These are phyloP conservation scores for Phataginus tricuspis DNA, from an alignment of 2,797 vertebrate genomes.

Conservation along the genomic window DNA sequence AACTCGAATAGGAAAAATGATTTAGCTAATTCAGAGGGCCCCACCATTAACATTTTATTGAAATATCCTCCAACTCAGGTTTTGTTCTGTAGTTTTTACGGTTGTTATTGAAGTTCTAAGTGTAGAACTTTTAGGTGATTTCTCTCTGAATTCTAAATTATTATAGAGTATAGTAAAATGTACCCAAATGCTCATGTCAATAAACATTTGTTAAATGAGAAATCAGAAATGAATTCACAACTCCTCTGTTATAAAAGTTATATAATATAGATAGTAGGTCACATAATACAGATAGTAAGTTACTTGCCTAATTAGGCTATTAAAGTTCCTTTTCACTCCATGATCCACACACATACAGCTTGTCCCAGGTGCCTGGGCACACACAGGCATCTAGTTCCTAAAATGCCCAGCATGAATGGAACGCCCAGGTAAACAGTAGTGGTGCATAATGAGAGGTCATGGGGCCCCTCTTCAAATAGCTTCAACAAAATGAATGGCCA, in stretches of 20 bases:
- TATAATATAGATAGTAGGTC: not conserved
- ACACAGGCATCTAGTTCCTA: not conserved
- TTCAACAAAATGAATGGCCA: conserved; percentile 54
- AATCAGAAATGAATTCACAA: conserved; percentile 40
- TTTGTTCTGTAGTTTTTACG: not conserved
- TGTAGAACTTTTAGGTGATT: not conserved
- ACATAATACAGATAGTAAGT: not conserved
- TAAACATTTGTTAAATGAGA: conserved; percentile 49
- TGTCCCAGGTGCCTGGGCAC: not conserved
- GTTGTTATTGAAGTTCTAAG: not conserved
- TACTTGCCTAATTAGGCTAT: not conserved
- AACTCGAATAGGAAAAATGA: not conserved
- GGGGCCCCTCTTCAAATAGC: conserved; percentile 51
- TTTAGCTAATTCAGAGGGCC: not conserved
- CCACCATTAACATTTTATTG: not conserved
- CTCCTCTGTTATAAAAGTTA: conserved; percentile 23
- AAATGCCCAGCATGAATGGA: not conserved
- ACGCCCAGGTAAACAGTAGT: conserved; percentile 11
- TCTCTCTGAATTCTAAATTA: conserved; percentile 36
- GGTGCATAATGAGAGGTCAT: not conserved
- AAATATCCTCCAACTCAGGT: not conserved
- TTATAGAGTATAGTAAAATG: conserved; percentile 4
- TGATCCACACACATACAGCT: too few relatives aligned
- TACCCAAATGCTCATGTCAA: conserved; percentile 4
- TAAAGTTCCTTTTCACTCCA: not conserved